Evolutionary conservation across 2,888 invertebrate genomes (phyloP).

Genomic region (Leptopilina drosophilae): DNA sequence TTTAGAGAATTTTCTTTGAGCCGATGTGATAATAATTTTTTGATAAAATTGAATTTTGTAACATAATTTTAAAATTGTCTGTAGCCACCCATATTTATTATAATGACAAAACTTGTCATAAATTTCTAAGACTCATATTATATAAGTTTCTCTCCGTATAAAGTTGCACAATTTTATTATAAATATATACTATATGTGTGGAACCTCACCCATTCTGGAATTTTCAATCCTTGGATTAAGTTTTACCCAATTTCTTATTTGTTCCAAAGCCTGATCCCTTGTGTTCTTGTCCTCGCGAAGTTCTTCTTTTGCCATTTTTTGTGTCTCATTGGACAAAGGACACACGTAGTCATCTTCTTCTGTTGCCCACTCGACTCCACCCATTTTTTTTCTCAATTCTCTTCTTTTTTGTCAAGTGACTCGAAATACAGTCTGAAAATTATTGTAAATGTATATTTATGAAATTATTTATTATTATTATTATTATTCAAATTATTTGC

Average conservation of each 20-base stretch:
- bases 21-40: no score
- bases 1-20: no score
- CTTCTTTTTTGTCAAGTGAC: neutral
- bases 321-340: conserved; percentile 81
- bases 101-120: neutral
- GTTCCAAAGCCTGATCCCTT: conserved; percentile 82
- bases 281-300: conserved; percentile 84
- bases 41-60: no score
- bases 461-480: neutral
- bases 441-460: no score
- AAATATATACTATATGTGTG: neutral
- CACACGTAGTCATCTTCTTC: conserved; percentile 83
- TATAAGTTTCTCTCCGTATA: neutral
- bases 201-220: conserved; percentile 82
- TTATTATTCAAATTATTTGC: neutral
- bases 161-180: neutral
- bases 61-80: no score
- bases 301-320: conserved; percentile 82
- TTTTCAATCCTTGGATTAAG: conserved; percentile 85
- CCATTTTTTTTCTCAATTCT: conserved; percentile 58
- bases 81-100: no score
- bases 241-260: conserved; percentile 84
- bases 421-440: conserved; percentile 1
- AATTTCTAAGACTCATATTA: neutral
- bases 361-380: conserved; percentile 78